Conservation (phyloP, 2,113 vertebrate genomes). For the Chionis minor region DNA sequence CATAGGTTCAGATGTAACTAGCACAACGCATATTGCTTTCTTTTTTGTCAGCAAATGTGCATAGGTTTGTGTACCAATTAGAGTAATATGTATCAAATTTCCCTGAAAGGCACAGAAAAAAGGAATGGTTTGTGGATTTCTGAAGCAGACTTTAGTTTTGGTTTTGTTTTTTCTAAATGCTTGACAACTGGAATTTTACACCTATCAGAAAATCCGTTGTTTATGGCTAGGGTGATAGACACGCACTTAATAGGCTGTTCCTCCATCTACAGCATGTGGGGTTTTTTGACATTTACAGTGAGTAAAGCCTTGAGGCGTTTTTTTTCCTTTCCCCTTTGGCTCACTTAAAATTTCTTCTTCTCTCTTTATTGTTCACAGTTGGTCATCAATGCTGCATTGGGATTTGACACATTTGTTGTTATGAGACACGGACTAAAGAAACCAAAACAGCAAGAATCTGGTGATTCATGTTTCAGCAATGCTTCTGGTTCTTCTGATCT, state of each 20-base stretch:
- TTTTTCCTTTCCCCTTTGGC: neutral
- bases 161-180: neutral
- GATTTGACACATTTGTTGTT: slow-evolving; percentile 98
- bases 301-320: neutral
- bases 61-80: neutral
- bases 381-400: slow-evolving; percentile 93
- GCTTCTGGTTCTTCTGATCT: slow-evolving; percentile 63
- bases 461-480: slow-evolving; percentile 48
- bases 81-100: neutral
- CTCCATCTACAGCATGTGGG: neutral
- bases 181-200: neutral
- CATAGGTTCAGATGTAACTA: neutral
- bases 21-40: neutral
- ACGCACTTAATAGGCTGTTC: neutral
- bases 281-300: neutral
- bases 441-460: slow-evolving; percentile 68
- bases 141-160: neutral
- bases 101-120: neutral
- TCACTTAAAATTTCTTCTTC: neutral
- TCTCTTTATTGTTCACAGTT: slow-evolving; percentile 74
- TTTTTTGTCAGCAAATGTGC: neutral
- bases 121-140: neutral
- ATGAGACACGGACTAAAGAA: slow-evolving; percentile 97
- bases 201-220: neutral
- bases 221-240: neutral